Conservation (phyloP, 2,888 invertebrate species). For the Bombylius major region DNA sequence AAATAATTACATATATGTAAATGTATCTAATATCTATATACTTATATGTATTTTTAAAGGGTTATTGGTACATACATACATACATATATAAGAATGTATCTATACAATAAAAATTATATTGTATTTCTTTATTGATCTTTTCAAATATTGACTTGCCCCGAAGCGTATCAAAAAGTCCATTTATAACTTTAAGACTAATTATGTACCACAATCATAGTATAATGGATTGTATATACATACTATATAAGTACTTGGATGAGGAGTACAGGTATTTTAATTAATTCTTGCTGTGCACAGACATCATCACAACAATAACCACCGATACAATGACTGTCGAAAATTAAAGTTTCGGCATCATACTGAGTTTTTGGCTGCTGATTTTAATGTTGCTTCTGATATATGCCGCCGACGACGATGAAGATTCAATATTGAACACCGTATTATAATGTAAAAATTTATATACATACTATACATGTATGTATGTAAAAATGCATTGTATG, state of each 20-base stretch:
- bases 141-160: constrained; percentile 1
- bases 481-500: no score
- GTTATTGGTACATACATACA: not conserved
- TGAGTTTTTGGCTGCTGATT: not conserved
- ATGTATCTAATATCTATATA: no score
- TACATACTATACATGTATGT: no score
- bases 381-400: not conserved
- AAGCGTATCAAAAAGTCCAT: constrained; percentile 4
- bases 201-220: constrained; percentile 8
- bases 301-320: constrained; percentile 1
- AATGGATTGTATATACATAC: constrained; percentile 10
- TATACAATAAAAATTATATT: no score
- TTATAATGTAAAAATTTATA: no score
- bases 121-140: not conserved
- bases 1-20: no score
- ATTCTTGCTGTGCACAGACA: constrained; percentile 10
- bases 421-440: not conserved
- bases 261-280: constrained; percentile 12
- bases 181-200: constrained; percentile 8
- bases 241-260: constrained; percentile 4
- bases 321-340: constrained; percentile 11
- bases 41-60: no score
- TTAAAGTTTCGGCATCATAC: not conserved
- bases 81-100: not conserved
- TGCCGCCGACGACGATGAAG: not conserved